Conservation (phyloP, 2,797 vertebrate species). For the Steatocranus sp. region DNA sequence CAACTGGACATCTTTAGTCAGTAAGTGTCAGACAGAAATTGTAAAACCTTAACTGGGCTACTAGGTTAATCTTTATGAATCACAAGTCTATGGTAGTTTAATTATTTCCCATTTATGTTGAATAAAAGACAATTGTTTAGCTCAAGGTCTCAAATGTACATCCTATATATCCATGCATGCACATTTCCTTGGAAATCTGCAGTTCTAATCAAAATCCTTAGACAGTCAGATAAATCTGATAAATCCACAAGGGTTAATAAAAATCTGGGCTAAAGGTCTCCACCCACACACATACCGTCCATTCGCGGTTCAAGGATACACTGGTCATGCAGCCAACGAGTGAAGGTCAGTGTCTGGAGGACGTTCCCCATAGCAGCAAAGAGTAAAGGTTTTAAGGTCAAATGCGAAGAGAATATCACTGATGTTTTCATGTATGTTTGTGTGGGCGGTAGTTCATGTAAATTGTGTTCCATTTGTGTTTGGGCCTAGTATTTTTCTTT, state of each 20-base stretch:
- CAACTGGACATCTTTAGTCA: not conserved
- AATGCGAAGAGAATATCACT: not conserved
- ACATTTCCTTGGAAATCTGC: not conserved
- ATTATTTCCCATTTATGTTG: not conserved
- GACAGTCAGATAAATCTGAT: not conserved
- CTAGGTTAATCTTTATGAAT: not conserved
- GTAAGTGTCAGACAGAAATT: not conserved
- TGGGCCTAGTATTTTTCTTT: not conserved
- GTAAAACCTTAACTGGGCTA: not conserved
- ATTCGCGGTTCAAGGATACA: conserved; percentile 3
- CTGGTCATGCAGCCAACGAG: conserved; percentile 6
- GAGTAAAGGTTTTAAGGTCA: conserved; percentile 31
- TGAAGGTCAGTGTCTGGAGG: conserved; percentile 30
- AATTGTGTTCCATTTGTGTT: not conserved
- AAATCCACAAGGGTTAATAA: not conserved
- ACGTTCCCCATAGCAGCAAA: not conserved
- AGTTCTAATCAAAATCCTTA: not conserved
- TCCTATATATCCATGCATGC: not conserved
- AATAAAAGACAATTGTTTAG: not conserved
- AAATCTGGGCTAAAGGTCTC: not conserved
- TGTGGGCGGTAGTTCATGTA: not conserved
- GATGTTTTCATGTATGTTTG: not conserved
- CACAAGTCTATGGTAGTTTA: not conserved
- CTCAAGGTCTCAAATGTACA: not conserved
- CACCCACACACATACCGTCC: not conserved